These are phyloP conservation scores for Cecropterus lyciades DNA, from an alignment of 1,140 invertebrate species.

Conservation along the genomic window DNA sequence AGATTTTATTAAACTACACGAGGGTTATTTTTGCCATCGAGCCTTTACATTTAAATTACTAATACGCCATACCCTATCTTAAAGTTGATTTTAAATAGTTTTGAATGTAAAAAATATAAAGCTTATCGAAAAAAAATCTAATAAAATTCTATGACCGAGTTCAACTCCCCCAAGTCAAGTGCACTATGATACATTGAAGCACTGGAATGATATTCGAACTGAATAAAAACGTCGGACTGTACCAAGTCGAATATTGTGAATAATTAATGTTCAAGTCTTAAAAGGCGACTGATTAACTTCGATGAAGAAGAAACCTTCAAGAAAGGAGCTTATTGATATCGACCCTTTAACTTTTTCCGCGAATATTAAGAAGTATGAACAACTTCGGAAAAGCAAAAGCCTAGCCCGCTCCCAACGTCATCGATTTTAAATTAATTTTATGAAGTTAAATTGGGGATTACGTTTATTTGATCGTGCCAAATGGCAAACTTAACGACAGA, in stretches of 20 bases:
- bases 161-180: no score
- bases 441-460: slow-evolving; percentile 82
- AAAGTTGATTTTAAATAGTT: no score
- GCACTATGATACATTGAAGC: no score
- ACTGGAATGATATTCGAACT: no score
- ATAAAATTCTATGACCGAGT: no score
- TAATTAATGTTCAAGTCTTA: slow-evolving; percentile 24
- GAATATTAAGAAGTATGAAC: slow-evolving; percentile 58
- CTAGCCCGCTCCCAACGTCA: slow-evolving; percentile 60
- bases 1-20: no score
- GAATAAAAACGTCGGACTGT: no score
- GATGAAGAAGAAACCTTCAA: slow-evolving; percentile 25
- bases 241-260: not conserved
- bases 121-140: no score
- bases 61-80: no score
- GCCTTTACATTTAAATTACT: no score
- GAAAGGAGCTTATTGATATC: slow-evolving; percentile 58
- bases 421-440: slow-evolving; percentile 80
- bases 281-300: slow-evolving; percentile 62
- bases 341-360: slow-evolving; percentile 63
- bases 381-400: slow-evolving; percentile 46
- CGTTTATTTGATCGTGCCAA: slow-evolving; percentile 65
- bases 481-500: slow-evolving; percentile 40
- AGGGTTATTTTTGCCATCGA: no score
- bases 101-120: no score